Conservation (phyloP, 2,888 invertebrate genomes). For the Miltochrista miniata region DNA sequence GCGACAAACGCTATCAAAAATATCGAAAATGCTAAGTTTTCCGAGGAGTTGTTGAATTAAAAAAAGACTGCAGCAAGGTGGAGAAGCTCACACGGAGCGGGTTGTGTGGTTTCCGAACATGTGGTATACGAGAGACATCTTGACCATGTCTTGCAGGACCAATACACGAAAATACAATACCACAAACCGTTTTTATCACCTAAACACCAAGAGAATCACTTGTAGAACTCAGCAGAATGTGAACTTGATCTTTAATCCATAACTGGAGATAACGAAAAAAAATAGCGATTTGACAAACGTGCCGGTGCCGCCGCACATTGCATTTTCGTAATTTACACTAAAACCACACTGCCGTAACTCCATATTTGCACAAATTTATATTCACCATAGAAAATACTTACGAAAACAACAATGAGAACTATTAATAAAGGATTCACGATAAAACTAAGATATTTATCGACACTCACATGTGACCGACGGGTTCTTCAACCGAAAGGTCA, state of each 20-base stretch:
- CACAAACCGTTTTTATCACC: constrained; percentile 48
- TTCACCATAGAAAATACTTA: constrained; percentile 79
- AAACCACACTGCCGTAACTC: constrained; percentile 63
- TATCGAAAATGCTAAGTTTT: constrained; percentile 14
- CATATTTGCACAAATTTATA: constrained; percentile 67
- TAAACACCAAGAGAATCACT: constrained; percentile 49
- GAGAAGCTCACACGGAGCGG: constrained; percentile 46
- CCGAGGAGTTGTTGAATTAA: constrained; percentile 33
- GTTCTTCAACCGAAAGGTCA: constrained; percentile 93
- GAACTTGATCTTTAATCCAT: constrained; percentile 56
- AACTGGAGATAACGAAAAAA: constrained; percentile 59
- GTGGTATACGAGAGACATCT: constrained; percentile 75
- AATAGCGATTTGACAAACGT: constrained; percentile 77
- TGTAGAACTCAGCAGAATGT: constrained; percentile 37
- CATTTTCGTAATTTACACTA: constrained; percentile 71
- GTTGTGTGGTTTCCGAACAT: constrained; percentile 70
- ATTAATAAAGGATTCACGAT: constrained; percentile 73
- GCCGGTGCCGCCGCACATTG: constrained; percentile 74
- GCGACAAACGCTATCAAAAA: constrained; percentile 32
- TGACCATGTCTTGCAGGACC: constrained; percentile 57
- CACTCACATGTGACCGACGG: constrained; percentile 97
- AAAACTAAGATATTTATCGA: constrained; percentile 84
- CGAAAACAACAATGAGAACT: constrained; percentile 73
- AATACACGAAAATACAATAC: constrained; percentile 51
- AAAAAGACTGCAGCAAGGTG: constrained; percentile 48